Evolutionary conservation across 2,888 invertebrate genomes (phyloP).

Genomic region (Petrophora chlorosata): DNA sequence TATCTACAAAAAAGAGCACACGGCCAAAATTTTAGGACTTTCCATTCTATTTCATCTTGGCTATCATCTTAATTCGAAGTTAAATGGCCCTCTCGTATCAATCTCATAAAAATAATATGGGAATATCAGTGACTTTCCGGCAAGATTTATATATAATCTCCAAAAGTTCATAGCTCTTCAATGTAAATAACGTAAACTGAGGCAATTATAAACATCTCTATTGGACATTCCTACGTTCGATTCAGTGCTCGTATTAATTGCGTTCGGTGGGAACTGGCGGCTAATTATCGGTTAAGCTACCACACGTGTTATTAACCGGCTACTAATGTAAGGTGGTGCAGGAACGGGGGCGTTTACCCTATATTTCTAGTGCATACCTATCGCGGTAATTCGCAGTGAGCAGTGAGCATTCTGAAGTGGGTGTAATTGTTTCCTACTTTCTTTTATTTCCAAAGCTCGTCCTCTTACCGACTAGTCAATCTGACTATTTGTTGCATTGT

Average conservation of each 20-base stretch:
- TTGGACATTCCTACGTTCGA: slow-evolving; percentile 41
- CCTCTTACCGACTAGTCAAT: too few relatives aligned
- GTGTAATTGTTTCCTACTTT: neutral
- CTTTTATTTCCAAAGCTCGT: neutral
- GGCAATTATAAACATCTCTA: neutral
- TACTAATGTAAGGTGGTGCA: slow-evolving; percentile 54
- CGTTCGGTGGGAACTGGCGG: slow-evolving; percentile 57
- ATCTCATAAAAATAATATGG: too few relatives aligned
- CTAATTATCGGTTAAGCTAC: slow-evolving; percentile 58
- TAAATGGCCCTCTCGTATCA: too few relatives aligned
- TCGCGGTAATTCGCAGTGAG: slow-evolving; percentile 58
- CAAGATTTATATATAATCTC: too few relatives aligned
- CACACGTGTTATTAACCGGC: slow-evolving; percentile 64
- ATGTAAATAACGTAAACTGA: too few relatives aligned
- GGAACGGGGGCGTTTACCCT: slow-evolving; percentile 63
- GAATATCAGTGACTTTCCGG: too few relatives aligned
- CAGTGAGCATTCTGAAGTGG: slow-evolving; percentile 42
- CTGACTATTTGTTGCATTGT: too few relatives aligned
- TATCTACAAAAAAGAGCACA: too few relatives aligned
- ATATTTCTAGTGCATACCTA: slow-evolving; percentile 56
- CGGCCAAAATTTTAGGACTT: too few relatives aligned
- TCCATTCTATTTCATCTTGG: too few relatives aligned
- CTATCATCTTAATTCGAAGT: too few relatives aligned
- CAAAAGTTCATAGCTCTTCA: too few relatives aligned
- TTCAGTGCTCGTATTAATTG: slow-evolving; percentile 65